phyloP scores from a whole-genome alignment of 2,113 vertebrate genomes.

The Paralichthys olivaceus region DNA sequence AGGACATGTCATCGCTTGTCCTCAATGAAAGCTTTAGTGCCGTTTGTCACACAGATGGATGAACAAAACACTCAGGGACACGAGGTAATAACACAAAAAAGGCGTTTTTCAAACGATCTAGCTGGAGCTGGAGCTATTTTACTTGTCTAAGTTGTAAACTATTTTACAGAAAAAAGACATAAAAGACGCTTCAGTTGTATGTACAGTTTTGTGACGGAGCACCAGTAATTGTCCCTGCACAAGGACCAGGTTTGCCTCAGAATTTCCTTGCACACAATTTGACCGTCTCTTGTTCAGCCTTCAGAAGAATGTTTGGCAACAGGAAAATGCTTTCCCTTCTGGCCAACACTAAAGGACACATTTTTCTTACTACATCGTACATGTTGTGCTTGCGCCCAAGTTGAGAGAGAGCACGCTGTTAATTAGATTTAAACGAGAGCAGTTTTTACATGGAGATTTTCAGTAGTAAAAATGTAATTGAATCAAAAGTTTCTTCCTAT shows the following conservation, averaged over 20 bases:
- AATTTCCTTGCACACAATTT: background rate
- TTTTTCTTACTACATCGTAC: background rate
- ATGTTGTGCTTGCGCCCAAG: background rate
- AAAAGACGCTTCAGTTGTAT: background rate
- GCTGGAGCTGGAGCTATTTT: constrained; percentile 9
- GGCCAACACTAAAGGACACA: background rate
- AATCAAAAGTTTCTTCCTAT: too few relatives aligned
- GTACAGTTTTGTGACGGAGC: background rate
- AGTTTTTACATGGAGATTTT: too few relatives aligned
- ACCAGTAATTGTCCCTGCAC: background rate
- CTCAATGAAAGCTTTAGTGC: background rate
- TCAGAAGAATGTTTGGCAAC: background rate
- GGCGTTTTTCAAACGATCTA: background rate
- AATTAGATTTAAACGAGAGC: background rate
- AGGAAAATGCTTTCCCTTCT: background rate
- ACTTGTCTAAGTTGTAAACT: background rate
- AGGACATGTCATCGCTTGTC: constrained; percentile 4
- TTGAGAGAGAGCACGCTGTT: background rate
- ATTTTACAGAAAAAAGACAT: background rate
- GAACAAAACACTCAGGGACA: constrained; percentile 18
- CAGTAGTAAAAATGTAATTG: too few relatives aligned
- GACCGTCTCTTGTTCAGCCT: background rate
- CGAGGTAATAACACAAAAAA: background rate
- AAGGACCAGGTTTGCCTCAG: background rate
- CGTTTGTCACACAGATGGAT: constrained; percentile 13